Evolutionary conservation across 2,888 invertebrate genomes (phyloP).

Genomic region (Chirona hameri): DNA sequence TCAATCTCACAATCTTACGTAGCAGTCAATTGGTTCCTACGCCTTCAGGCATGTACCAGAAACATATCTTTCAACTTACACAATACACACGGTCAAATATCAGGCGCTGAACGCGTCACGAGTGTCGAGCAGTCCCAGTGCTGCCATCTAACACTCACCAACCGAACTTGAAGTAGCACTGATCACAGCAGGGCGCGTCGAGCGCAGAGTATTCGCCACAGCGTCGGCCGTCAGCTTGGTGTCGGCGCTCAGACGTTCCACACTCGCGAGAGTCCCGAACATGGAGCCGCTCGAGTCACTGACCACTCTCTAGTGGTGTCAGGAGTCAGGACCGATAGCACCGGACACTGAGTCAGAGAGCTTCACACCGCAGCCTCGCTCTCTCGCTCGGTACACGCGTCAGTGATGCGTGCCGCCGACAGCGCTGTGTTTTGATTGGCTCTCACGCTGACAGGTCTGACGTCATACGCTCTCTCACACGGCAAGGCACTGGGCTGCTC

Average conservation of each 20-base stretch:
- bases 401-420: not conserved
- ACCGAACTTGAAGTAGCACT: conserved; percentile 1
- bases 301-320: not conserved
- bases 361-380: not conserved
- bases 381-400: not conserved
- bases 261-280: not conserved
- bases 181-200: not conserved
- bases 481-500: not conserved
- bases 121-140: not conserved
- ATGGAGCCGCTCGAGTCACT: not conserved
- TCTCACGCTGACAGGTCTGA: not conserved
- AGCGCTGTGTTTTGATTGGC: not conserved
- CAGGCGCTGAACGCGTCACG: no score
- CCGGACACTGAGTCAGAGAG: not conserved
- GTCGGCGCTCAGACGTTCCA: not conserved
- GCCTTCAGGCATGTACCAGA: no score
- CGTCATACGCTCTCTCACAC: not conserved
- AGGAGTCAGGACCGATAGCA: not conserved
- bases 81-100: no score
- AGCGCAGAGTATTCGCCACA: not conserved
- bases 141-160: not conserved
- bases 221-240: no score
- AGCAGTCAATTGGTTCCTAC: no score
- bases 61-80: no score
- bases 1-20: no score